These are phyloP conservation scores for Ivindomyrus marchei DNA, from an alignment of 2,113 vertebrate genomes.

Conservation along the genomic window DNA sequence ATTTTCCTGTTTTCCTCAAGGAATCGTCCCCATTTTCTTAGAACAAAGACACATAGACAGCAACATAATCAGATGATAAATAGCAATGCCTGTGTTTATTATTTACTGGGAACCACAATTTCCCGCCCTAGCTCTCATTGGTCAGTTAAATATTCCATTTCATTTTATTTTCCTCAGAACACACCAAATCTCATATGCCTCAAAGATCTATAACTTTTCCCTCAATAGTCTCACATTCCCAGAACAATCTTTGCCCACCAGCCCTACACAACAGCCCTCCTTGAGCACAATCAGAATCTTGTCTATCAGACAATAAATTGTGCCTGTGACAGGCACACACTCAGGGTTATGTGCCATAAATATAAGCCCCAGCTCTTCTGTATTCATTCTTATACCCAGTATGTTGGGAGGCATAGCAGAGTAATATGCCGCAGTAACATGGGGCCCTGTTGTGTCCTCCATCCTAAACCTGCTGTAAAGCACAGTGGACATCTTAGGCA, in stretches of 20 bases:
- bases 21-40: neutral
- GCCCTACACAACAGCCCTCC: neutral
- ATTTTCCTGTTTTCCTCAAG: neutral
- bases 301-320: neutral
- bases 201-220: neutral
- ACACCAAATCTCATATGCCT: neutral
- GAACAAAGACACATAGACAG: neutral
- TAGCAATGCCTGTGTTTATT: constrained; percentile 7
- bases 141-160: constrained; percentile 7
- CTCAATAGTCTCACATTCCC: neutral
- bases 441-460: neutral
- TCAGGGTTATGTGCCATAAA: neutral
- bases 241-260: constrained; percentile 3
- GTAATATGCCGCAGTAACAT: neutral
- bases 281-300: neutral
- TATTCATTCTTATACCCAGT: neutral
- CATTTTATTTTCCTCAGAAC: neutral
- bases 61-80: neutral
- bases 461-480: neutral
- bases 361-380: neutral
- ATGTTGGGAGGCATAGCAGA: neutral
- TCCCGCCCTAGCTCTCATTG: neutral
- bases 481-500: neutral
- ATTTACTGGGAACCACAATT: neutral
- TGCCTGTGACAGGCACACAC: neutral